Evolutionary conservation across 2,888 invertebrate genomes (phyloP).

Genomic region (Belgica antarctica): DNA sequence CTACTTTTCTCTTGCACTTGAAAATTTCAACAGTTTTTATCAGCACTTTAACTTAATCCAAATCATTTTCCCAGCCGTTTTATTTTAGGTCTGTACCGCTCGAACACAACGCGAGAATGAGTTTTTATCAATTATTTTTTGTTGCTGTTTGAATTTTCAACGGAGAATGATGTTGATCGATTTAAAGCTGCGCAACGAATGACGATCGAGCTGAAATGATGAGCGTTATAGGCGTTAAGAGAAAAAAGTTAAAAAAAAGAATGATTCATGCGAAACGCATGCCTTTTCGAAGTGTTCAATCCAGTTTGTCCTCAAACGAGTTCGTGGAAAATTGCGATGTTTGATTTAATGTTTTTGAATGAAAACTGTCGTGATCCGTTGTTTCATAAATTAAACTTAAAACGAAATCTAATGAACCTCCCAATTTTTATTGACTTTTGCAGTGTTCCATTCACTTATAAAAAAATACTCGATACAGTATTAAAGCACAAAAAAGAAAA

Average conservation of each 20-base stretch:
- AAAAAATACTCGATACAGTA: too few relatives aligned
- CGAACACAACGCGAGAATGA: neutral
- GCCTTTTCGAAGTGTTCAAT: too few relatives aligned
- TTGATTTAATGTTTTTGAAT: too few relatives aligned
- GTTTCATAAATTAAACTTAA: neutral
- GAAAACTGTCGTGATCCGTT: too few relatives aligned
- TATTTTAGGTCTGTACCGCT: slow-evolving; percentile 3
- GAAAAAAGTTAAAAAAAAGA: too few relatives aligned
- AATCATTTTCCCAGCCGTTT: slow-evolving; percentile 10
- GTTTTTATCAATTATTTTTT: neutral
- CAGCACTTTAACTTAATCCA: slow-evolving; percentile 10
- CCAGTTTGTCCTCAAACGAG: too few relatives aligned
- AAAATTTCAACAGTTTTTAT: slow-evolving; percentile 12
- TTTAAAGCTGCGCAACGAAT: neutral
- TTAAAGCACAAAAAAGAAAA: too few relatives aligned
- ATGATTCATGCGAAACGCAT: too few relatives aligned
- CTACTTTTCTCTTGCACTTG: neutral
- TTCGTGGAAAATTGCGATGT: too few relatives aligned
- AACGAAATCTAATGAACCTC: neutral
- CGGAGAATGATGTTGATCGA: neutral
- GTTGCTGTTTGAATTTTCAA: neutral
- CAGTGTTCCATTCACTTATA: neutral
- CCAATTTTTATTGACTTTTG: neutral
- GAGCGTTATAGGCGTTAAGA: too few relatives aligned
- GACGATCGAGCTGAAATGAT: neutral